Conservation (phyloP, 1,140 invertebrate genomes). For the Euura saliciscinereae region DNA sequence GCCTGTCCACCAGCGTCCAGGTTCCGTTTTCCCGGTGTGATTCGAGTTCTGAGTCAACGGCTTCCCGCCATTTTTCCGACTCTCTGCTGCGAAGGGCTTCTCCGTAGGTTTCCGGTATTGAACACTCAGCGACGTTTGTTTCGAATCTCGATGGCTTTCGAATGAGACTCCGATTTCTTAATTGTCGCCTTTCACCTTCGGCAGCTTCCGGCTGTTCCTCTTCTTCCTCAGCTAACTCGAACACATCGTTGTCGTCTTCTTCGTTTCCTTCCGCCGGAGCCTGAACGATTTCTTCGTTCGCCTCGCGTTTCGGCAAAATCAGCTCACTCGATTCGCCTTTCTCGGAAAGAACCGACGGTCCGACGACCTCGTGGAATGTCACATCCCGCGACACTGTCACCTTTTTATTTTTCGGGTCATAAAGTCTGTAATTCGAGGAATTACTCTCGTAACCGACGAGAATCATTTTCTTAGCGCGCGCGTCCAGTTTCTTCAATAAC, state of each 20-base stretch:
- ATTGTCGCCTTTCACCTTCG: constrained; percentile 8
- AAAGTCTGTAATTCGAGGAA: constrained; percentile 22
- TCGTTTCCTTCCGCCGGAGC: neutral
- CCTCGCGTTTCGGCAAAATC: neutral
- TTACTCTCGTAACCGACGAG: constrained; percentile 30
- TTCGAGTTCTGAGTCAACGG: constrained; percentile 26
- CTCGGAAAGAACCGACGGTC: constrained; percentile 9
- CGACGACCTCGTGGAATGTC: constrained; percentile 18
- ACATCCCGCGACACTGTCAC: constrained; percentile 20
- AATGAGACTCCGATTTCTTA: constrained; percentile 8
- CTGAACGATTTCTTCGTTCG: neutral
- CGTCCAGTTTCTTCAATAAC: constrained; percentile 38
- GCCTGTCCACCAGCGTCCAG: constrained; percentile 25
- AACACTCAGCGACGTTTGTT: constrained; percentile 9
- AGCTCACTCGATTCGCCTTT: constrained; percentile 3
- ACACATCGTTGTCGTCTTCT: neutral
- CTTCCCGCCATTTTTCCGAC: constrained; percentile 20
- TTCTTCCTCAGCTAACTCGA: neutral
- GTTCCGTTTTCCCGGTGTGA: constrained; percentile 22
- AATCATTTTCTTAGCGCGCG: constrained; percentile 27
- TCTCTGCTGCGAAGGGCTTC: neutral
- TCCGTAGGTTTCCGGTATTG: neutral
- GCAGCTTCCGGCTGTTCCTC: neutral
- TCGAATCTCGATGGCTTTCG: neutral
- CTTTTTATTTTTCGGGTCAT: constrained; percentile 20